These are phyloP conservation scores for Tethea ocularis DNA, from an alignment of 2,888 invertebrate species.

Conservation along the genomic window DNA sequence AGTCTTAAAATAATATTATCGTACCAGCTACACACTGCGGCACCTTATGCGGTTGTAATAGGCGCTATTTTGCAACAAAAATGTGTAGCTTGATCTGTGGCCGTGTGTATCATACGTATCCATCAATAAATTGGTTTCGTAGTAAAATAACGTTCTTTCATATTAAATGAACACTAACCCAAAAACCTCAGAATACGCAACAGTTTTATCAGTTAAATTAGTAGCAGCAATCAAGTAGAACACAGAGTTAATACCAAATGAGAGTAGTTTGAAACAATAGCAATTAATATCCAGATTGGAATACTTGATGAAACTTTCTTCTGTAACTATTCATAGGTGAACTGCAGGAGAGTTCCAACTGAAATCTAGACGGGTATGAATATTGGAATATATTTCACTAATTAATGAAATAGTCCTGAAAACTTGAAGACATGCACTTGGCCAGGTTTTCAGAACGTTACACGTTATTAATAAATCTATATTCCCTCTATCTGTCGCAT, in stretches of 20 bases:
- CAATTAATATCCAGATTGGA: constrained; percentile 13
- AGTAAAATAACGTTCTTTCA: background rate
- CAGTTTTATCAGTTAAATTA: background rate
- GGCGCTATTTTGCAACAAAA: no score
- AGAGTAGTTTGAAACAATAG: constrained; percentile 13
- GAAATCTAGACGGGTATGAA: background rate
- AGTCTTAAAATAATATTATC: no score
- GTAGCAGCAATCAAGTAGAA: constrained; percentile 1
- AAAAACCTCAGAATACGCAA: background rate
- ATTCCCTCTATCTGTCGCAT: background rate
- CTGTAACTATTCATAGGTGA: constrained; percentile 10
- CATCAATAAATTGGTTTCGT: no score
- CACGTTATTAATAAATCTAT: no score
- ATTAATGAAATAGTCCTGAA: no score
- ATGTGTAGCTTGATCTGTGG: no score
- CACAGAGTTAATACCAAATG: background rate
- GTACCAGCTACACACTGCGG: no score
- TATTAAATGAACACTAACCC: background rate
- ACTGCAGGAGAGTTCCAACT: background rate
- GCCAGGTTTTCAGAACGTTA: no score
- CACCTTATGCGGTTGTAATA: no score
- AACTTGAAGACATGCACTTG: no score
- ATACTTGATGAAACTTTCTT: constrained; percentile 11
- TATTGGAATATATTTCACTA: background rate
- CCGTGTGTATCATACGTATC: no score